Evolutionary conservation across 2,797 vertebrate species (phyloP).

Genomic region (Erpetoichthys calabaricus): DNA sequence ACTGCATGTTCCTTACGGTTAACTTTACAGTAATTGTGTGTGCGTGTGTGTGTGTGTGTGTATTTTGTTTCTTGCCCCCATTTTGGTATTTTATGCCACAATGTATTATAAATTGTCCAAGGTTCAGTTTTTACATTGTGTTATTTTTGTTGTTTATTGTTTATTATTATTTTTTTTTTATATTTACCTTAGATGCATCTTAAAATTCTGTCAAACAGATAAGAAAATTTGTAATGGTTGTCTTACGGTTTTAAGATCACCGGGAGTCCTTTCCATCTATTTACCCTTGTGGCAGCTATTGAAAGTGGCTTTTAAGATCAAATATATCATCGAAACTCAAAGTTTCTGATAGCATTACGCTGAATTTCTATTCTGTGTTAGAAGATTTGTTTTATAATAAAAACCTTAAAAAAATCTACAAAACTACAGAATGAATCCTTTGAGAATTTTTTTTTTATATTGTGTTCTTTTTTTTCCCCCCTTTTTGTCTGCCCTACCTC

Average conservation of each 20-base stretch:
- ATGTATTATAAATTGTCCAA: constrained; percentile 30
- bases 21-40: constrained; percentile 21
- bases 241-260: neutral
- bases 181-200: neutral
- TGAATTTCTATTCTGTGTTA: too few species aligned
- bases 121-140: neutral
- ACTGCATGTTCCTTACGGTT: constrained; percentile 5
- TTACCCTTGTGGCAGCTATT: neutral
- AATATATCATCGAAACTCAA: too few species aligned
- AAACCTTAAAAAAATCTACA: too few species aligned
- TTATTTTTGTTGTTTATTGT: neutral
- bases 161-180: neutral
- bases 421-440: too few species aligned
- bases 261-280: neutral
- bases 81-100: constrained; percentile 24
- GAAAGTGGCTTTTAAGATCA: neutral
- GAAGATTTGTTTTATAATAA: too few species aligned
- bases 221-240: neutral
- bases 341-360: too few species aligned
- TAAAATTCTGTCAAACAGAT: neutral
- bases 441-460: neutral
- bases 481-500: neutral
- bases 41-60: too few species aligned
- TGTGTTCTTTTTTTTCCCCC: neutral
- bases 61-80: neutral